These are phyloP conservation scores for Nymphicus hollandicus DNA, from an alignment of 2,113 vertebrate species.

Conservation along the genomic window DNA sequence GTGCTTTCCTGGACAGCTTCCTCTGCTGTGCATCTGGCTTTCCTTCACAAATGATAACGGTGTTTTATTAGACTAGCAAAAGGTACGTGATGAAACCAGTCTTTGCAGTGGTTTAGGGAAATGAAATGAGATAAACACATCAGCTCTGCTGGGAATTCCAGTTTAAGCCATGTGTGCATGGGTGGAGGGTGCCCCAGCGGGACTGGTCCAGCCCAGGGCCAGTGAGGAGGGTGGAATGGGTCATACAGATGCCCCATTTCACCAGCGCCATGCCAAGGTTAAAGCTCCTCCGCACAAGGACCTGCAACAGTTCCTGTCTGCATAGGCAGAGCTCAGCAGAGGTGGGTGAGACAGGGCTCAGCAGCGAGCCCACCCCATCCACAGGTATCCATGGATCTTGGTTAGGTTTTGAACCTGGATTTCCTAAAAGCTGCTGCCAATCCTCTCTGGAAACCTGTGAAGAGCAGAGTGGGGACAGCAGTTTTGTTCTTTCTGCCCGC, in stretches of 20 bases:
- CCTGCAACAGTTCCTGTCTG: background rate
- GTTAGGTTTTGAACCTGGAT: background rate
- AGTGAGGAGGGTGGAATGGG: accelerated
- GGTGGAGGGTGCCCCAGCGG: background rate
- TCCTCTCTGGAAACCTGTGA: background rate
- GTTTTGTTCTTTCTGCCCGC: background rate
- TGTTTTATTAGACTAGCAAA: background rate
- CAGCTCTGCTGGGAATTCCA: background rate
- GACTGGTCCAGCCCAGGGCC: background rate
- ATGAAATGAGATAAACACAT: background rate
- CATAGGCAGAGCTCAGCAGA: background rate
- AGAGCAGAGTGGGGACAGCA: background rate
- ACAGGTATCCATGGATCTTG: background rate
- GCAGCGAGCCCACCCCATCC: background rate
- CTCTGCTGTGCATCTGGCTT: background rate
- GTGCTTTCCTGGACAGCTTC: background rate
- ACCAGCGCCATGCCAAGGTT: no score
- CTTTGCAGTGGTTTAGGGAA: background rate
- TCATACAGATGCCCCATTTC: background rate
- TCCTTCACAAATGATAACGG: background rate
- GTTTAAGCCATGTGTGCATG: background rate
- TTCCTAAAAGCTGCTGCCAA: background rate
- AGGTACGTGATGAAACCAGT: background rate
- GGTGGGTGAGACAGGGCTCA: background rate
- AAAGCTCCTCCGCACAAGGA: background rate